These are phyloP conservation scores for Nipponacmea schrenckii DNA, from an alignment of 2,888 invertebrate genomes.

Conservation along the genomic window DNA sequence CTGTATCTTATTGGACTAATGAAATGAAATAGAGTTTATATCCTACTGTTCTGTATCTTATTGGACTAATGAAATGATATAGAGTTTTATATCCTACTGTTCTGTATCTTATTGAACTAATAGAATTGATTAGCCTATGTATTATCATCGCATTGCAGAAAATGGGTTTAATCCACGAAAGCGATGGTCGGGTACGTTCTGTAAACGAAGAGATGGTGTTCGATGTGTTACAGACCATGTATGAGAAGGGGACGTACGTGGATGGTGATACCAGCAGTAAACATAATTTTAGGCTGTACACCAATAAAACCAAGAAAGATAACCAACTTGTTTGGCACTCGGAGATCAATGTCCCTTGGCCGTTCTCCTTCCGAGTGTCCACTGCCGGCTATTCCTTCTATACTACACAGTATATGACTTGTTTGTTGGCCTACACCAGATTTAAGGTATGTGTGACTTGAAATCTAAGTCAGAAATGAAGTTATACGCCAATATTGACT, in stretches of 20 bases:
- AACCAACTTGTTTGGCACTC: slow-evolving; percentile 26
- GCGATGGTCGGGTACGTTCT: background rate
- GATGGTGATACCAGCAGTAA: background rate
- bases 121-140: too few relatives aligned
- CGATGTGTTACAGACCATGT: slow-evolving; percentile 27
- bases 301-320: slow-evolving; percentile 14
- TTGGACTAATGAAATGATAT: too few relatives aligned
- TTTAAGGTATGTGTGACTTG: slow-evolving; percentile 31
- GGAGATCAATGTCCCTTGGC: slow-evolving; percentile 30
- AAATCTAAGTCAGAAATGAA: too few relatives aligned
- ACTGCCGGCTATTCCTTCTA: slow-evolving; percentile 22
- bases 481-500: too few relatives aligned
- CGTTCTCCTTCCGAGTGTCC: slow-evolving; percentile 28
- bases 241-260: slow-evolving; percentile 9
- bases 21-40: too few relatives aligned
- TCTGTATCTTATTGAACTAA: too few relatives aligned
- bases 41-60: too few relatives aligned
- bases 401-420: slow-evolving; percentile 31
- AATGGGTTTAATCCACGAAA: slow-evolving; percentile 30
- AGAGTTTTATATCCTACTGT: too few relatives aligned
- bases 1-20: too few relatives aligned
- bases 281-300: slow-evolving; percentile 19
- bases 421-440: slow-evolving; percentile 32
- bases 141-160: slow-evolving; percentile 16
- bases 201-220: slow-evolving; percentile 23